phyloP scores from a whole-genome alignment of 1,140 invertebrate species.

The Drosophila mayri region DNA sequence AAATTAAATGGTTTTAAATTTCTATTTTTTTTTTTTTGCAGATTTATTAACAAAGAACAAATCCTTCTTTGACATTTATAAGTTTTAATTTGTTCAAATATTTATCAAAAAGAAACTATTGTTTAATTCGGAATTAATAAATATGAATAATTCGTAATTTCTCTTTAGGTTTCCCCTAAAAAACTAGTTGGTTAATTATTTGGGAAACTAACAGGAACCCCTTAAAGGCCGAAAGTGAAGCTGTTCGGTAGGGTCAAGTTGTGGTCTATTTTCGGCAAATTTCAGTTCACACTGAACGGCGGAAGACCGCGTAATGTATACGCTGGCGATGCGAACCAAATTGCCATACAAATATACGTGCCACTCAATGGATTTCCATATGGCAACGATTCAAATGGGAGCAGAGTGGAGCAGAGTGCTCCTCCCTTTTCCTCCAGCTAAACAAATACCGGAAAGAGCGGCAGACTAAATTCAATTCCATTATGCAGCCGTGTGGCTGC shows the following conservation, averaged over 20 bases:
- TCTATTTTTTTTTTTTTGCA: too few species aligned
- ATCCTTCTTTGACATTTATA: too few species aligned
- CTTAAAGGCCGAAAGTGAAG: not conserved
- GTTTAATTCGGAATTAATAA: too few species aligned
- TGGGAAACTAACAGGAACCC: too few species aligned
- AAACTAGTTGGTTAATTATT: not conserved
- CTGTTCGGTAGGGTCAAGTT: not conserved
- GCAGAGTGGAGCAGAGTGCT: not conserved
- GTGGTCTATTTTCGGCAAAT: not conserved
- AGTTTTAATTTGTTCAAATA: too few species aligned
- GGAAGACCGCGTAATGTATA: constrained; percentile 10
- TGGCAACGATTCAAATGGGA: constrained; percentile 4
- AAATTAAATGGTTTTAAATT: too few species aligned
- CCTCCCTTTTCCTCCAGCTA: not conserved
- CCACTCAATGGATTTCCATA: constrained; percentile 37
- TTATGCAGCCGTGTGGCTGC: constrained; percentile 12
- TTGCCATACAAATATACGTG: constrained; percentile 50
- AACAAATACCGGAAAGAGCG: constrained; percentile 22
- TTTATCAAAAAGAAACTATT: too few species aligned
- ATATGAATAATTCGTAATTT: too few species aligned
- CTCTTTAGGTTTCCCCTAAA: too few species aligned
- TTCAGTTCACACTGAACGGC: constrained; percentile 9
- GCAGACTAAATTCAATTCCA: constrained; percentile 29
- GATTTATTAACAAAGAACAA: too few species aligned
- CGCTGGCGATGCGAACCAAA: constrained; percentile 7